Conservation (phyloP, 1,140 invertebrate genomes). For the Leptinotarsa undecemlineata region DNA sequence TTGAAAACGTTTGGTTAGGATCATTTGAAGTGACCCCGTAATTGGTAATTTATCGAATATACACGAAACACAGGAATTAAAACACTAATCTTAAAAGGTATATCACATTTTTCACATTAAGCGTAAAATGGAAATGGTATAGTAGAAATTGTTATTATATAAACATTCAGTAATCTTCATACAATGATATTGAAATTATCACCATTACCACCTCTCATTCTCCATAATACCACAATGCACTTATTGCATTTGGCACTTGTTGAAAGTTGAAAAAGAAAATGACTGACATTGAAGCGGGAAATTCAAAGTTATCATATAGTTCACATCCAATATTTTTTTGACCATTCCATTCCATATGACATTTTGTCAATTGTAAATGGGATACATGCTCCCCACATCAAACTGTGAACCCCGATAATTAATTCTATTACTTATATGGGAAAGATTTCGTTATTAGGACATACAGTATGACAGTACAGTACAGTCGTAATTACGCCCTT, state of each 20-base stretch:
- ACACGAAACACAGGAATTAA: slow-evolving; percentile 39
- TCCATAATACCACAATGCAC: slow-evolving; percentile 53
- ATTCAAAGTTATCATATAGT: slow-evolving; percentile 23
- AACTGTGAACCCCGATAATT: too few species aligned
- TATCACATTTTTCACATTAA: slow-evolving; percentile 49
- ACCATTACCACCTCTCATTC: slow-evolving; percentile 48
- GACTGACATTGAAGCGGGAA: slow-evolving; percentile 32
- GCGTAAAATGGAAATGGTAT: slow-evolving; percentile 30
- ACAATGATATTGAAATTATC: slow-evolving; percentile 31
- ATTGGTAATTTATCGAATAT: slow-evolving; percentile 37
- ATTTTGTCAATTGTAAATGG: too few species aligned
- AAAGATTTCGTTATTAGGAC: too few species aligned
- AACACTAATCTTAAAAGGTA: slow-evolving; percentile 41
- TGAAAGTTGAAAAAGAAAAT: slow-evolving; percentile 48
- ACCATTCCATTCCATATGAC: too few species aligned
- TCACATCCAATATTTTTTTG: background rate
- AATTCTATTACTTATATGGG: too few species aligned
- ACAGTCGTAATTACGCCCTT: too few species aligned
- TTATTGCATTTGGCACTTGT: slow-evolving; percentile 50
- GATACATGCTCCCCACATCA: too few species aligned
- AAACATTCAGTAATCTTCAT: slow-evolving; percentile 35
- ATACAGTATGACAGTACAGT: too few species aligned
- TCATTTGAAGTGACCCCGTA: slow-evolving; percentile 52
- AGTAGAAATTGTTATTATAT: slow-evolving; percentile 29
- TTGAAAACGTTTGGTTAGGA: slow-evolving; percentile 51